A percentile compares a stretch with the other conserved stretches of the same genome.
These are phyloP conservation scores for Pogonocherus hispidulus DNA, from an alignment of 2,888 invertebrate species.

Conservation along the genomic window DNA sequence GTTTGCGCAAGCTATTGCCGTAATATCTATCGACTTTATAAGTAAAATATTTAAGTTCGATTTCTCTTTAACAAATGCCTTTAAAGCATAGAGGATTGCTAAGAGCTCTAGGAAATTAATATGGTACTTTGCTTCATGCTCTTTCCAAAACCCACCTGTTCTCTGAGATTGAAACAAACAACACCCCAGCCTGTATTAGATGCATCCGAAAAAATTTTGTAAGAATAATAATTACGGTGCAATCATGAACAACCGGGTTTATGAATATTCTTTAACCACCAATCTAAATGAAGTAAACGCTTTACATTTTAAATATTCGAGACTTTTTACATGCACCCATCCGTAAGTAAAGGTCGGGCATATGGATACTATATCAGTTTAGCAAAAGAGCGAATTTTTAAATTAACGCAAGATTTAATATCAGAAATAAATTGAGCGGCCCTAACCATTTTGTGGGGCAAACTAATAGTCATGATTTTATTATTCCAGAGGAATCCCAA, in stretches of 20 bases:
- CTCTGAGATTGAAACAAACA: neutral
- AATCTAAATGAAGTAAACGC: constrained; percentile 7
- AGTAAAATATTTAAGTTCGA: constrained; percentile 20
- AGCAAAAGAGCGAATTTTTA: constrained; percentile 6
- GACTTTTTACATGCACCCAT: neutral
- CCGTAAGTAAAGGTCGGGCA: neutral
- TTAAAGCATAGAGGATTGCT: constrained; percentile 17
- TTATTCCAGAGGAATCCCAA: neutral
- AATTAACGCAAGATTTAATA: neutral
- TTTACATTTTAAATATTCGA: constrained; percentile 9
- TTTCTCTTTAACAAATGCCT: neutral
- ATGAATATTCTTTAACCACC: constrained; percentile 4
- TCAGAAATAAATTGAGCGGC: neutral
- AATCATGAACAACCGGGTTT: neutral
- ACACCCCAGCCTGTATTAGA: constrained; percentile 29
- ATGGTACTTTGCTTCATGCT: neutral
- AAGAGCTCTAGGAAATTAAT: constrained; percentile 11
- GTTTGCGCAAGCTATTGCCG: constrained; percentile 27
- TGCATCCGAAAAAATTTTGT: constrained; percentile 20
- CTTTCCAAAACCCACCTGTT: constrained; percentile 2
- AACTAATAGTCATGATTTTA: neutral
- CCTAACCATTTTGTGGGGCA: neutral
- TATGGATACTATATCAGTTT: neutral
- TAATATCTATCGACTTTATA: too few species aligned
- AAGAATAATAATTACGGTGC: neutral